Evolutionary conservation across 2,797 vertebrate species (phyloP).

Genomic region (Eulemur mongoz): DNA sequence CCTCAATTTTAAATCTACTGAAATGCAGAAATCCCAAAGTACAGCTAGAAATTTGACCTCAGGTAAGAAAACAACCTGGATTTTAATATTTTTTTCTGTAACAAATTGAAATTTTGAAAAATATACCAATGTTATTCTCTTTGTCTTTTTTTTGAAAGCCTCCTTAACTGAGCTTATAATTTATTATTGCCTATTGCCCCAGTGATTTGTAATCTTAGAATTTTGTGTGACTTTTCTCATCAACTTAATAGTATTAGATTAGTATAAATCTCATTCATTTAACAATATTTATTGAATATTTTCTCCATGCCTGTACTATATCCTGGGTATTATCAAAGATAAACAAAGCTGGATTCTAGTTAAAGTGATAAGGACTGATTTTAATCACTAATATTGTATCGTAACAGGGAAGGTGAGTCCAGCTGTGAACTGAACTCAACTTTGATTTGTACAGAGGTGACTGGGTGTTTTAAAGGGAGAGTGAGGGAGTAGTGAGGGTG

Average conservation of each 20-base stretch:
- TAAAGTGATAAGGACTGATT: neutral
- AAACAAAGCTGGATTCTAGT: neutral
- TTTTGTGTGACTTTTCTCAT: slow-evolving; percentile 3
- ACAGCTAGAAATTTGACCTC: slow-evolving; percentile 92
- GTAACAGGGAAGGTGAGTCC: neutral
- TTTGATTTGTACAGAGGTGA: neutral
- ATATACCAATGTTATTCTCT: neutral
- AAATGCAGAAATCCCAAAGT: slow-evolving; percentile 96
- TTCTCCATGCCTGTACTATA: neutral
- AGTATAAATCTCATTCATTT: neutral
- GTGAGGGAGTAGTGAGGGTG: neutral
- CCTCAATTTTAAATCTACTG: slow-evolving; percentile 95
- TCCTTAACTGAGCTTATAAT: neutral
- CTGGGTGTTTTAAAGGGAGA: neutral
- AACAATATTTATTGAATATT: neutral
- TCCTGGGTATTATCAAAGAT: neutral
- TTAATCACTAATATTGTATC: neutral
- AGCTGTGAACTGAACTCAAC: neutral
- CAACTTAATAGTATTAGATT: neutral
- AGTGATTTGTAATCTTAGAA: neutral
- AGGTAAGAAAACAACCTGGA: slow-evolving; percentile 82
- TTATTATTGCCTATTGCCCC: neutral
- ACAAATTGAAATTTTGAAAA: slow-evolving; percentile 5
- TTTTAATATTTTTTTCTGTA: neutral
- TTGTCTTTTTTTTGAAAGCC: neutral